Evolutionary conservation across 2,888 invertebrate species (phyloP).

Genomic region (Bombylius major): DNA sequence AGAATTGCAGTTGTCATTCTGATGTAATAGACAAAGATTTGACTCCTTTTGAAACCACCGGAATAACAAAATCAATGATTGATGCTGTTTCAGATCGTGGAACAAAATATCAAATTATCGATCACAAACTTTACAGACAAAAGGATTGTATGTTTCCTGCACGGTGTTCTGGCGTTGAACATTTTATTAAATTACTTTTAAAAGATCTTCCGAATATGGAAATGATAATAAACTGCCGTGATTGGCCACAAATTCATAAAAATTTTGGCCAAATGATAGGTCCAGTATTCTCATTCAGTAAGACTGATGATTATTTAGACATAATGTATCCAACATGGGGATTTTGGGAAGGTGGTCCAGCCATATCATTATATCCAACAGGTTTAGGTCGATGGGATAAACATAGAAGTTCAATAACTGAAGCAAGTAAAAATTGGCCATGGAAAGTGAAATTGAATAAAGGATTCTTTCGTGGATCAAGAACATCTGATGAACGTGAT

Average conservation of each 20-base stretch:
- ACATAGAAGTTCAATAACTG: slow-evolving; percentile 57
- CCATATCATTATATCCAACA: slow-evolving; percentile 82
- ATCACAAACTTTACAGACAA: slow-evolving; percentile 68
- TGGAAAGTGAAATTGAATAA: slow-evolving; percentile 64
- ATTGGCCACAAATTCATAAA: slow-evolving; percentile 78
- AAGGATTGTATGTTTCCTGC: slow-evolving; percentile 83
- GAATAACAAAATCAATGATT: slow-evolving; percentile 56
- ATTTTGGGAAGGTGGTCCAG: slow-evolving; percentile 97
- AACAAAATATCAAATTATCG: slow-evolving; percentile 71
- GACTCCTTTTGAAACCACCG: slow-evolving; percentile 47
- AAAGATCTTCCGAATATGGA: slow-evolving; percentile 68
- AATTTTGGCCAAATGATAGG: slow-evolving; percentile 45
- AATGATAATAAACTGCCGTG: slow-evolving; percentile 75
- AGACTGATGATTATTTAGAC: slow-evolving; percentile 67
- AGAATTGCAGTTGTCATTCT: slow-evolving; percentile 51
- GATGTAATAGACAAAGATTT: slow-evolving; percentile 57
- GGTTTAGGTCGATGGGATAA: slow-evolving; percentile 91
- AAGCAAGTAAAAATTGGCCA: slow-evolving; percentile 48
- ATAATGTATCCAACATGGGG: slow-evolving; percentile 96
- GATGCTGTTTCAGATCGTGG: slow-evolving; percentile 47
- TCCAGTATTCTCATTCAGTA: slow-evolving; percentile 94
- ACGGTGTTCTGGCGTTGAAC: slow-evolving; percentile 80
- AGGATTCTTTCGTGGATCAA: slow-evolving; percentile 86
- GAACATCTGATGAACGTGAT: slow-evolving; percentile 86
- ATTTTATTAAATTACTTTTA: slow-evolving; percentile 63